phyloP scores from a whole-genome alignment of 2,113 vertebrate species.

The Neotragus pygmaeus region DNA sequence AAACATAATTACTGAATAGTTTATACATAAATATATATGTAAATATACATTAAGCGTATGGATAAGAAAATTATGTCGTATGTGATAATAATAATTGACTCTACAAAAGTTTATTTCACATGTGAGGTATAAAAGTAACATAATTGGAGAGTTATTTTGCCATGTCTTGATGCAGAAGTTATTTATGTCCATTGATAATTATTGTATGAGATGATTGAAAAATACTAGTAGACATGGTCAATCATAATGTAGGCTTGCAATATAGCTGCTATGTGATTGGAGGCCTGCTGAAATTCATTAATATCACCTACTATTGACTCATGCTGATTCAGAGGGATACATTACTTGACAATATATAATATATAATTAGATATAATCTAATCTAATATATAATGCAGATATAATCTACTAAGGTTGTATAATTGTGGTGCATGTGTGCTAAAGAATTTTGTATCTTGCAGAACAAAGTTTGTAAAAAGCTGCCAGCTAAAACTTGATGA shows the following conservation, averaged over 20 bases:
- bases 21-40: neutral
- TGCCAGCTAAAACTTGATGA: neutral
- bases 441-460: neutral
- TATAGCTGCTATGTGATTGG: neutral
- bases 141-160: neutral
- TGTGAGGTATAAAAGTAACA: neutral
- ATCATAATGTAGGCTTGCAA: neutral
- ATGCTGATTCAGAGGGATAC: neutral
- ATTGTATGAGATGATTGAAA: neutral
- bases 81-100: neutral
- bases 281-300: neutral
- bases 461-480: neutral
- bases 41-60: neutral
- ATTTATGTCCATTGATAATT: neutral
- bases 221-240: neutral
- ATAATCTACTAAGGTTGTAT: neutral
- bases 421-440: neutral
- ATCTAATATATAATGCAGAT: too few relatives aligned
- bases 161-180: neutral
- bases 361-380: too few relatives aligned
- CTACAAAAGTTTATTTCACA: neutral
- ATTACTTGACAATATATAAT: neutral
- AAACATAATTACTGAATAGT: neutral
- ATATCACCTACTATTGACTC: neutral
- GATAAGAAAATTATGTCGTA: neutral